These are phyloP conservation scores for Spongilla lacustris DNA, from an alignment of 37 sponge, comb jelly and placozoan genomes.

Conservation along the genomic window DNA sequence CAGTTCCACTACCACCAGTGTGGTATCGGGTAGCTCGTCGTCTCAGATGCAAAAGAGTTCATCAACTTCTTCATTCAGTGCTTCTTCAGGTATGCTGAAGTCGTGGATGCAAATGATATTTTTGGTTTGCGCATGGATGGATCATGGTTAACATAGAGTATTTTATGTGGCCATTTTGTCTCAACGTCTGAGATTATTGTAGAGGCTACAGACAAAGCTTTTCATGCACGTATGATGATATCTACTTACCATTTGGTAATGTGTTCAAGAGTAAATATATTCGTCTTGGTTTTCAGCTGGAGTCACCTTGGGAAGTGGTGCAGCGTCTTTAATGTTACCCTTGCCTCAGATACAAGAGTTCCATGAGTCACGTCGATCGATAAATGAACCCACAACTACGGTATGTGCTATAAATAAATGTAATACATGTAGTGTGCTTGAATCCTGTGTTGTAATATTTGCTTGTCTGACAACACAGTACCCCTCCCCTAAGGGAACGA, in stretches of 20 bases:
- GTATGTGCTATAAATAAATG: neutral
- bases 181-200: too few relatives aligned
- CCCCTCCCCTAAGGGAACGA: too few relatives aligned
- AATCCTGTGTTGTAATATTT: too few relatives aligned
- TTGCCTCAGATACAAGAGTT: neutral
- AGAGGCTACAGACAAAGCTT: too few relatives aligned
- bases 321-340: neutral
- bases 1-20: neutral
- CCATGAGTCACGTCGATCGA: neutral
- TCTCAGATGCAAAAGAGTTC: neutral
- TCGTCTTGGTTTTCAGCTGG: neutral
- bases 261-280: neutral
- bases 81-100: neutral
- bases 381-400: neutral
- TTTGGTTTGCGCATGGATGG: too few relatives aligned
- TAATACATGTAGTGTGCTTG: too few relatives aligned
- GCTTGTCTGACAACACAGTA: too few relatives aligned
- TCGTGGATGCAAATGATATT: too few relatives aligned
- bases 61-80: neutral
- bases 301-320: neutral
- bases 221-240: too few relatives aligned
- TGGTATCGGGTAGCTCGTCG: neutral
- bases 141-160: too few relatives aligned
- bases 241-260: too few relatives aligned
- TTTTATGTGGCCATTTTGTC: too few relatives aligned